A percentile compares a stretch with the other conserved stretches of the same genome.
phyloP scores from a whole-genome alignment of 2,888 invertebrate species.

The Morpho achilles region DNA sequence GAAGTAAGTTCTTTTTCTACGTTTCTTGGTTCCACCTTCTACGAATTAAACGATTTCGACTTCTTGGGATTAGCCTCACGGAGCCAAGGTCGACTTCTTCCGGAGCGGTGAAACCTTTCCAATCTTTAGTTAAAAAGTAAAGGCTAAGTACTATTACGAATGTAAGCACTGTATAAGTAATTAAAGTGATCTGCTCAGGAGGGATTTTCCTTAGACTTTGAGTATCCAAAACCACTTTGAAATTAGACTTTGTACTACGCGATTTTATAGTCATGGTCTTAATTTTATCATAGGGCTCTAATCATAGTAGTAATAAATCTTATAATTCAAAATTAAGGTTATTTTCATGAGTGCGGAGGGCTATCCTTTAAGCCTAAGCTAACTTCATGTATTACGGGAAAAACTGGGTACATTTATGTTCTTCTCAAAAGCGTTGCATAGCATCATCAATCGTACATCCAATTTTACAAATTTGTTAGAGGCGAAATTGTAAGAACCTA shows the following conservation, averaged over 20 bases:
- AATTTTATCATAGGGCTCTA: slow-evolving; percentile 1
- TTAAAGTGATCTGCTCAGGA: slow-evolving; percentile 26
- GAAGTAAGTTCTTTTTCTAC: too few species aligned
- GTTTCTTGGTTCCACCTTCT: too few species aligned
- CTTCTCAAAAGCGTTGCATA: too few species aligned
- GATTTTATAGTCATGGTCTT: slow-evolving; percentile 25
- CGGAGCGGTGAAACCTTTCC: slow-evolving; percentile 50
- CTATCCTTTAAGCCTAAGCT: too few species aligned
- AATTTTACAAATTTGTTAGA: slow-evolving; percentile 48
- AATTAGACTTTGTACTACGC: slow-evolving; percentile 22
- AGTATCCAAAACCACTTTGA: slow-evolving; percentile 21
- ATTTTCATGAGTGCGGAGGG: too few species aligned
- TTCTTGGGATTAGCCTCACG: slow-evolving; percentile 36
- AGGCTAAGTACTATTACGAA: slow-evolving; percentile 40
- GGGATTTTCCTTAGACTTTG: slow-evolving; percentile 14
- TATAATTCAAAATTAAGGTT: too few species aligned
- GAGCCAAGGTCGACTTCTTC: slow-evolving; percentile 59
- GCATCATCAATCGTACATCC: slow-evolving; percentile 27
- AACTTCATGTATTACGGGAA: too few species aligned
- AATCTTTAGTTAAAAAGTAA: slow-evolving; percentile 45
- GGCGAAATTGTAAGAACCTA: slow-evolving; percentile 65
- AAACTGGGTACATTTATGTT: too few species aligned
- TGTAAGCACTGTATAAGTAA: slow-evolving; percentile 40
- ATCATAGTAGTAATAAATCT: neutral
- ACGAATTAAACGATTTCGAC: slow-evolving; percentile 25